These are phyloP conservation scores for Argyresthia albistria DNA, from an alignment of 2,888 invertebrate genomes.

Conservation along the genomic window DNA sequence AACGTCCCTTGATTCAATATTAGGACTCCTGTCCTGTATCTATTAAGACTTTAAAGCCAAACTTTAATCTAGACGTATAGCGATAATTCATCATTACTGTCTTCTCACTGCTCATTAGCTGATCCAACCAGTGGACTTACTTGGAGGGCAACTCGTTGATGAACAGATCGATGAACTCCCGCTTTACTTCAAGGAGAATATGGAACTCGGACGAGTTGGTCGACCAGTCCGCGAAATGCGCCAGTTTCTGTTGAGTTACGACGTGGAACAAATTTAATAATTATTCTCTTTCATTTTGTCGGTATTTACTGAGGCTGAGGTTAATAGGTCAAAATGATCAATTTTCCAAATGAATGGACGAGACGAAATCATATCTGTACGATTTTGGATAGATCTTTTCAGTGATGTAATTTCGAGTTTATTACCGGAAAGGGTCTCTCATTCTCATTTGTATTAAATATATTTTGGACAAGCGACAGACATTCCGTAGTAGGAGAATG, in stretches of 20 bases:
- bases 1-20: no score
- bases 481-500: no score
- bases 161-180: constrained; percentile 79
- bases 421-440: no score
- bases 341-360: not conserved
- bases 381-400: not conserved
- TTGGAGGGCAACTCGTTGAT: constrained; percentile 70
- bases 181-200: constrained; percentile 79
- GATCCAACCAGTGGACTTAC: constrained; percentile 46
- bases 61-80: constrained; percentile 15
- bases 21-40: constrained; percentile 6
- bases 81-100: constrained; percentile 15
- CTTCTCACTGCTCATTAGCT: constrained; percentile 8
- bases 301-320: constrained; percentile 17
- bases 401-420: no score
- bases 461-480: no score
- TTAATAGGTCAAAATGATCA: not conserved
- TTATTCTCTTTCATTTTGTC: constrained; percentile 27
- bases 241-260: constrained; percentile 64
- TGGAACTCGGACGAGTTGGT: constrained; percentile 80
- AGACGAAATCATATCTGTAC: not conserved
- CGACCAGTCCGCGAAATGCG: constrained; percentile 85
- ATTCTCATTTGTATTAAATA: no score
- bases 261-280: constrained; percentile 33
- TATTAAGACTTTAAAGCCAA: constrained; percentile 8